Base-by-base conservation (phyloP, 2,888 invertebrate genomes). In the Apamea monoglypha region DNA sequence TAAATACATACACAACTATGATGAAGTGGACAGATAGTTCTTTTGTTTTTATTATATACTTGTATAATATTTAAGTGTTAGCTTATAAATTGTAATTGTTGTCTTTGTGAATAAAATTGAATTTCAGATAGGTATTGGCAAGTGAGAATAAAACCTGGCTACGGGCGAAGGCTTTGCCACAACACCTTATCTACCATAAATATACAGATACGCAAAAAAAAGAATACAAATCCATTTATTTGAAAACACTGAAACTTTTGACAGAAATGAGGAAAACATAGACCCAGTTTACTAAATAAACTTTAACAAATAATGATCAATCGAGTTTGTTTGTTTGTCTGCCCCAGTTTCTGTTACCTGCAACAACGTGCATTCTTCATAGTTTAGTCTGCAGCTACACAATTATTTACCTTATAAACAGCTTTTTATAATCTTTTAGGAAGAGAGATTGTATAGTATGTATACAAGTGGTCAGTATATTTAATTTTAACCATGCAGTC, bases 351-450 rank as follows among this genome's bases (percentile, higher is more conserved):
- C 53, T 64, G 18, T 47, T 56, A 56, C 66, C 50, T 82, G 66
- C 74, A 82, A 16, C 4, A 14, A 32, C n/a, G 14, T 61, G 66
- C 59, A 73, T 44, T 74, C n/a, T 61, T 66, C 25, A 56, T 40
- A 5, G 82, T 74, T 53, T 82, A 81, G 74, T 80, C 67, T 80
- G 44, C 66, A 72, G 25, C 80, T 73, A 67, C 59, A 67, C 16
- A 16, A 47, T 67, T 59, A 50, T 68, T 76, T 74, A 61, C 53
- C n/a, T 53, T 53, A 3, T 36, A 53, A 53, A 75, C 40, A n/a
- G 14, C 0, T 36, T 67, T 67, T 80, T 68, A 53, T 25, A 53
- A n/a, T 50, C n/a, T 59, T 21, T n/a, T 36, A 1, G 32, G 40
- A 6, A 21, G 44, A 64, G 5, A 63, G 44, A 53, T 32, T 44